Base-by-base conservation (phyloP, 2,797 vertebrate genomes). In the Emys orbicularis region DNA sequence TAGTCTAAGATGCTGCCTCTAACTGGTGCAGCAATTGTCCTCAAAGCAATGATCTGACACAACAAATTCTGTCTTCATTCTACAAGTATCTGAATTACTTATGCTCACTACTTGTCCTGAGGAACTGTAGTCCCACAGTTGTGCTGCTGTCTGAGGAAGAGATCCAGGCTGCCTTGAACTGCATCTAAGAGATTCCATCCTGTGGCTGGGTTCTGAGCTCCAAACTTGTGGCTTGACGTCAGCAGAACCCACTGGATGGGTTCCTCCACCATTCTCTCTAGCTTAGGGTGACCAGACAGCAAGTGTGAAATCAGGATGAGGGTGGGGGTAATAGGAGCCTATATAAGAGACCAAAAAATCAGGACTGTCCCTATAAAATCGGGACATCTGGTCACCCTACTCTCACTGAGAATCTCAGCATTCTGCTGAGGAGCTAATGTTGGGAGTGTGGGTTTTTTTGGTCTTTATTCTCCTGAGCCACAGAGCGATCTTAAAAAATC, bases 151-250 rank as follows among this genome's bases (percentile, higher is more conserved):
- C 9, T 23, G 65, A 41, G 15, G 59, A 61, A 6, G 10, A 72
- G 18, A 72, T 12, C 10, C 3, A 72, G n/a, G n/a, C n/a, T 41
- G 65, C 21, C 19, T 72, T 21, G 10, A 37, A 23, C 65, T 11
- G n/a, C n/a, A 3, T 21, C 8, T 5, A 8, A 76, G 8, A 72
- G 44, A 74, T 27, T 44, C 23, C 23, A 74, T 74, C 72, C 23
- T 44, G 12, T 10, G 23, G 23, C 3, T 74, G 41, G 12, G 19
- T 47, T 25, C 41, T 44, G 41, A 74, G 41, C 44, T 49, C 44
- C 16, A 2, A 18, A 49, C 4, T 49, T 31, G 44, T 2, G 4
- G 7, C 47, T 29, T 27, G 4, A 29, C 12, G 2, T 29, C 6
- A 18, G 72, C 72, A 76, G 74, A 77, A 3, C 44, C 37, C 44